Evolutionary conservation across 53 echinoderm and acorn worm species (phyloP).

Genomic region (Henricia sp.): DNA sequence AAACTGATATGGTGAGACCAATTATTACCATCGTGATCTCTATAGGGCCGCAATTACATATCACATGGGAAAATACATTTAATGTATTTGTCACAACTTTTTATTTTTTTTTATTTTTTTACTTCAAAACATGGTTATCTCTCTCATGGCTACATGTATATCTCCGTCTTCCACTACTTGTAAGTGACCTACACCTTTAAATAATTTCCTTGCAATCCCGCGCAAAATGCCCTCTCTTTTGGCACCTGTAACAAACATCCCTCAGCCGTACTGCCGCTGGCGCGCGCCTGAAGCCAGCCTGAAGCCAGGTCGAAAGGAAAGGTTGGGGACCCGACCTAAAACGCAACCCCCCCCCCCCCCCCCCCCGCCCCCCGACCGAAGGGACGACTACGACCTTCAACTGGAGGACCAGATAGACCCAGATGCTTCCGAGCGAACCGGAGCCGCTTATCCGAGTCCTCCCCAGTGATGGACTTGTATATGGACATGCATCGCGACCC

Average conservation of each 20-base stretch:
- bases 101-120: no score
- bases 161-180: no score
- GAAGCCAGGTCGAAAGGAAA: background rate
- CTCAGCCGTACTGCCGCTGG: background rate
- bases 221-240: background rate
- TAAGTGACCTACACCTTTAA: background rate
- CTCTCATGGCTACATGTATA: no score
- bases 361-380: no score
- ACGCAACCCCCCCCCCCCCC: no score
- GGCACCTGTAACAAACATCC: background rate
- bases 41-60: no score
- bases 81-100: no score
- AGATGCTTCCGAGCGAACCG: background rate
- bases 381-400: background rate
- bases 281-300: background rate
- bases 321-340: background rate
- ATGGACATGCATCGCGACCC: slow-evolving; percentile 6
- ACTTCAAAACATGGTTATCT: no score
- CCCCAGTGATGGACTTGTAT: background rate
- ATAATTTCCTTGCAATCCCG: no score
- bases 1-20: no score
- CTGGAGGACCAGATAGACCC: background rate
- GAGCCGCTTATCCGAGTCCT: background rate
- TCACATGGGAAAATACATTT: no score
- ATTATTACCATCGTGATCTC: no score